phyloP scores from a whole-genome alignment of 2,113 vertebrate genomes.

The Hirundichthys speculiger region DNA sequence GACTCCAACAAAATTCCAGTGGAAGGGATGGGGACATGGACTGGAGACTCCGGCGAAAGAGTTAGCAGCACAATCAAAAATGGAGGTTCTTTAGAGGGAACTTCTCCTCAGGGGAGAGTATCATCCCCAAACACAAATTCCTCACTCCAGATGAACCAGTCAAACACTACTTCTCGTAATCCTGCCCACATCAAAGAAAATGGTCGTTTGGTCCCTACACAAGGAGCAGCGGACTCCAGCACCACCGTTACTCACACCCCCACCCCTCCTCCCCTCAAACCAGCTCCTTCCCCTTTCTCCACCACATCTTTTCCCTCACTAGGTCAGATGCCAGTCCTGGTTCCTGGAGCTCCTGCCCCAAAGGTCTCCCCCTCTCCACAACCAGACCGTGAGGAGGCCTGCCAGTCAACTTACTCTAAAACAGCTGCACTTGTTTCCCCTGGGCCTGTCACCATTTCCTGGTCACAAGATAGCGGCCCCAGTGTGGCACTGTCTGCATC shows the following conservation, averaged over 20 bases:
- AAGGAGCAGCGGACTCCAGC: conserved; percentile 83
- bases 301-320: conserved; percentile 87
- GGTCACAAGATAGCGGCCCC: conserved; percentile 79
- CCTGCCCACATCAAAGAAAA: conserved; percentile 94
- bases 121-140: conserved; percentile 61
- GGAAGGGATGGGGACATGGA: conserved; percentile 84
- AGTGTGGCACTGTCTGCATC: conserved; percentile 78
- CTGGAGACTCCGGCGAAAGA: conserved; percentile 77
- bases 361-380: conserved; percentile 79
- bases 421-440: conserved; percentile 82
- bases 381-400: conserved; percentile 83
- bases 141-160: conserved; percentile 87
- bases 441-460: conserved; percentile 84
- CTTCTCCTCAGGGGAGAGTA: conserved; percentile 54
- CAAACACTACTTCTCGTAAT: conserved; percentile 81
- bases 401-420: conserved; percentile 79
- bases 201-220: conserved; percentile 86
- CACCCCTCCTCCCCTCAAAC: conserved; percentile 85
- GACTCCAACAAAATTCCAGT: conserved; percentile 82
- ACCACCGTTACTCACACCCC: conserved; percentile 61
- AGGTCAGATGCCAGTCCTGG: conserved; percentile 84
- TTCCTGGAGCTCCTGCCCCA: conserved; percentile 80
- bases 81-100: conserved; percentile 68
- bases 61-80: conserved; percentile 73
- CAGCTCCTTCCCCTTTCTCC: conserved; percentile 82